Conservation (phyloP, 1,140 invertebrate species). For the Tetranychus cinnabarinus region DNA sequence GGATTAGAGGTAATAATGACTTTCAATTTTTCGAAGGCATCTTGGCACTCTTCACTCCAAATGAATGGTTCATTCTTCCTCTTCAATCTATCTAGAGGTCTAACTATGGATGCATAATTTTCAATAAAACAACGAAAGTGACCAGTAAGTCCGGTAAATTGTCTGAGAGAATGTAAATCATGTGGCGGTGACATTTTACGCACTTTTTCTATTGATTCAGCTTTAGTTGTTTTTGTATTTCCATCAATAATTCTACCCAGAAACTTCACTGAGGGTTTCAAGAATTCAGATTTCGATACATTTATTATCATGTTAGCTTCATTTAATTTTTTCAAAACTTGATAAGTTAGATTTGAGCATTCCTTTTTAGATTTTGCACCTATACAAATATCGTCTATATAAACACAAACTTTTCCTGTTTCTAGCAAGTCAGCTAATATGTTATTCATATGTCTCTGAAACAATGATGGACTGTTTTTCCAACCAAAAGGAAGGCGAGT, state of each 20-base stretch:
- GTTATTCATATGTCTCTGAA: background rate
- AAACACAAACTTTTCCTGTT: background rate
- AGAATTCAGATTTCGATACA: background rate
- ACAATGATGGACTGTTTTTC: background rate
- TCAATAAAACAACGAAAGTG: slow-evolving; percentile 11
- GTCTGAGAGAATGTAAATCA: background rate
- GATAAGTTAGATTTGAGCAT: background rate
- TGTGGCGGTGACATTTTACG: background rate
- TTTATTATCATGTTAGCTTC: background rate
- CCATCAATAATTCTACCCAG: background rate
- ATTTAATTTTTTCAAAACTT: background rate
- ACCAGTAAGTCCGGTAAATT: background rate
- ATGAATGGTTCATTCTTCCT: background rate
- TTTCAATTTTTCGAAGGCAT: background rate
- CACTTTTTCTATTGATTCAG: background rate
- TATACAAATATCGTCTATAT: background rate
- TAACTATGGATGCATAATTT: slow-evolving; percentile 16
- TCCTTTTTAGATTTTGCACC: background rate
- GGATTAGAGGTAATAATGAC: background rate
- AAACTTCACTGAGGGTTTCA: background rate
- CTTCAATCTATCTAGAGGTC: background rate
- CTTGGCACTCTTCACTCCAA: background rate
- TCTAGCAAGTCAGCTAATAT: background rate
- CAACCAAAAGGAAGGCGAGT: background rate
- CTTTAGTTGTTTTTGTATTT: background rate